Evolutionary conservation across 2,797 vertebrate genomes (phyloP).

Genomic region (Schizothorax lantsangensis): DNA sequence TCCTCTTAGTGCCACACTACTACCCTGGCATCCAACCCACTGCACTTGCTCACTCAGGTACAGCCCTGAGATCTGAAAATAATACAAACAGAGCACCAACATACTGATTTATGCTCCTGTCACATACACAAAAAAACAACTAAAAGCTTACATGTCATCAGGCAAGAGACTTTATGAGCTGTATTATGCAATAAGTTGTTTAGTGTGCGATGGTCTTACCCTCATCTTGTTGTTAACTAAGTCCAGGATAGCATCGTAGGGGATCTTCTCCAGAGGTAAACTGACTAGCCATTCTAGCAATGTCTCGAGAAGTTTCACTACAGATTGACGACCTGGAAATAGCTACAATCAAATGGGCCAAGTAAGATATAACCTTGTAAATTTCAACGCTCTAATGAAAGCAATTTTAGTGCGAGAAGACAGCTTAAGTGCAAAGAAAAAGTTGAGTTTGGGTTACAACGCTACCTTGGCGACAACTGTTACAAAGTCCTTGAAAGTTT

Average conservation of each 20-base stretch:
- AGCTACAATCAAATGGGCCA: constrained; percentile 72
- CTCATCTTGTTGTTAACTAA: constrained; percentile 96
- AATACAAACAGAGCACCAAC: constrained; percentile 25
- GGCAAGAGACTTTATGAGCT: background rate
- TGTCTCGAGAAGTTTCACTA: constrained; percentile 90
- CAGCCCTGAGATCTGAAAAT: constrained; percentile 89
- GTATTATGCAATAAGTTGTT: background rate
- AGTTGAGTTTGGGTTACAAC: constrained; percentile 20
- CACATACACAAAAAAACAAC: background rate
- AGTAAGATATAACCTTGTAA: background rate
- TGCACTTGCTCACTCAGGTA: constrained; percentile 81
- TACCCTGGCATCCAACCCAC: constrained; percentile 95
- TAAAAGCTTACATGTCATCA: background rate
- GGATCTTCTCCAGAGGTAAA: constrained; percentile 90
- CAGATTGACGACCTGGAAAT: constrained; percentile 86
- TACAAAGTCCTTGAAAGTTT: constrained; percentile 88
- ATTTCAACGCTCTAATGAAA: background rate
- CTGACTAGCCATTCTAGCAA: constrained; percentile 93
- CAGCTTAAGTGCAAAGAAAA: background rate
- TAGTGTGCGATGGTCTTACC: constrained; percentile 74
- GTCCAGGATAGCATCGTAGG: constrained; percentile 92
- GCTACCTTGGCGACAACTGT: constrained; percentile 89
- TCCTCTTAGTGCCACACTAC: constrained; percentile 84
- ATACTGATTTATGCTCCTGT: background rate
- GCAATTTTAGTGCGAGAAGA: background rate